Conservation (phyloP, 1,140 invertebrate genomes). For the Antheraea mylitta region DNA sequence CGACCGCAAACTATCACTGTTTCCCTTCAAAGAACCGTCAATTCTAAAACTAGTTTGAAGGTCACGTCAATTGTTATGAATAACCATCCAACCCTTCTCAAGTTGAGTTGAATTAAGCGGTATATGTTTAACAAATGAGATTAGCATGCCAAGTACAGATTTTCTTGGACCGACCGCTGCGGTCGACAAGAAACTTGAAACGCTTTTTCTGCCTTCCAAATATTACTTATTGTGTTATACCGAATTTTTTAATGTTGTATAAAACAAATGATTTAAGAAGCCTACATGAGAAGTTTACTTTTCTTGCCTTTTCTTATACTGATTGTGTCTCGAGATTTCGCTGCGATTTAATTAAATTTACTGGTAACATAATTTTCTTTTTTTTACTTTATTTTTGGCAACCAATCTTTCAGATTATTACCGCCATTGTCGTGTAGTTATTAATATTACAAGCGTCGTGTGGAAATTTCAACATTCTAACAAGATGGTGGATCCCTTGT, state of each 20-base stretch:
- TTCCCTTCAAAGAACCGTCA: slow-evolving; percentile 15
- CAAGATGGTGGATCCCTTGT: too few species aligned
- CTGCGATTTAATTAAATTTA: too few species aligned
- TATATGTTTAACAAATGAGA: slow-evolving; percentile 26
- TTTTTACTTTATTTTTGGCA: too few species aligned
- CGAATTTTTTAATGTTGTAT: too few species aligned
- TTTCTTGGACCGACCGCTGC: slow-evolving; percentile 1
- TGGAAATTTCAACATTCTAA: too few species aligned
- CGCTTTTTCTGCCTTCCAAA: background rate
- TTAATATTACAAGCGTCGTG: too few species aligned
- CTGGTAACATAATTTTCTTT: too few species aligned
- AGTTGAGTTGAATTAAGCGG: slow-evolving; percentile 21
- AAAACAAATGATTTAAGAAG: background rate
- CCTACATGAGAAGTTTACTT: background rate
- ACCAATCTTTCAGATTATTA: too few species aligned
- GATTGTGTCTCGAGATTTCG: too few species aligned
- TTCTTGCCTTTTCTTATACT: background rate
- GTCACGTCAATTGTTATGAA: slow-evolving; percentile 21
- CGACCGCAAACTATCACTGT: slow-evolving; percentile 1
- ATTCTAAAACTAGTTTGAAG: slow-evolving; percentile 13
- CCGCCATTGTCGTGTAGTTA: too few species aligned
- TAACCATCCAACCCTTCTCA: slow-evolving; percentile 21
- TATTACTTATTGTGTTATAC: background rate
- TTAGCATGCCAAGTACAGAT: slow-evolving; percentile 25
- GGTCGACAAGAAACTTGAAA: background rate